Evolutionary conservation across 2,888 invertebrate genomes (phyloP).

Genomic region (Tipula lateralis): DNA sequence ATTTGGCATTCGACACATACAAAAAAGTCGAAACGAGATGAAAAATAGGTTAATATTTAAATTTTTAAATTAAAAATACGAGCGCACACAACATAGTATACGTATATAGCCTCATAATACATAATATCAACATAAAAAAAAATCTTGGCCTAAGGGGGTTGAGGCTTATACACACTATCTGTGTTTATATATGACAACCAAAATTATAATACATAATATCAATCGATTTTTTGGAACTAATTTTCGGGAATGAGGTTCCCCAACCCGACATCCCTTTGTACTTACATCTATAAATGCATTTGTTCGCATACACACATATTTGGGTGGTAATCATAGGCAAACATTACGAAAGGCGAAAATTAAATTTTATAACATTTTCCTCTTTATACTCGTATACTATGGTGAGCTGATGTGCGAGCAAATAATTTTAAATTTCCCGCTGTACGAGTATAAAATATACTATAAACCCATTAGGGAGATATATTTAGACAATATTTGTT

Average conservation of each 20-base stretch:
- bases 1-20: background rate
- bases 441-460: background rate
- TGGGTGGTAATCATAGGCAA: background rate
- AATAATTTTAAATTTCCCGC: background rate
- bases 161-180: background rate
- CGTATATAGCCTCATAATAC: background rate
- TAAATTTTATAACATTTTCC: background rate
- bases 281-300: background rate
- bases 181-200: background rate
- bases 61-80: background rate
- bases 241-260: background rate
- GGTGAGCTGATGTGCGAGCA: background rate
- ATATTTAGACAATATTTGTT: background rate
- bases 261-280: background rate
- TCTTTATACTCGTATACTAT: too few relatives aligned
- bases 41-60: slow-evolving; percentile 19
- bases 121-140: background rate
- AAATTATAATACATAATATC: background rate
- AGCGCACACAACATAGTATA: background rate
- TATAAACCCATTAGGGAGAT: background rate
- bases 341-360: background rate
- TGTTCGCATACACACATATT: background rate
- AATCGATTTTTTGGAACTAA: background rate
- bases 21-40: background rate
- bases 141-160: background rate